Evolutionary conservation across 2,797 vertebrate species (phyloP), one percentile per base, ranked within the genome.

Genomic region (Garrulus glandarius): DNA sequence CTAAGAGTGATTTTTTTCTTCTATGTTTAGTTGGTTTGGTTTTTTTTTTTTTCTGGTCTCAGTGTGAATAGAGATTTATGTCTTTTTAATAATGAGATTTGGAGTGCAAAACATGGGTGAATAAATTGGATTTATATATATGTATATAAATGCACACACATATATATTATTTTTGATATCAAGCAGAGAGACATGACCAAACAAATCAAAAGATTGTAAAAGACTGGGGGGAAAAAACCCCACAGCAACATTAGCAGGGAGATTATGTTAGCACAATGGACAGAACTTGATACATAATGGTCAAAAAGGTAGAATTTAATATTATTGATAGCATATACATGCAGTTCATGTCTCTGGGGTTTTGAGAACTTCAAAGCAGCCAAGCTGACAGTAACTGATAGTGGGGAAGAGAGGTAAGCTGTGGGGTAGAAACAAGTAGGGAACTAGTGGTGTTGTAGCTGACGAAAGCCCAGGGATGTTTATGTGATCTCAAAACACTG

Each of bases 11-110:
- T 63, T 60, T 86, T 80, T 80, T 91, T 80, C 23, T 81, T 59
- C 26, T 87, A 0, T 53, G 30, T 30, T 87, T 70, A 29, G 9
- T 37, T 65, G 3, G 9, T 15, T 44, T 59, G 5, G 23, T 10
- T 7, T 16, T 8, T 64, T 20, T 81, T 76, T 68, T 13, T 6
- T 41, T 26, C 20, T 92, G 9, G 4, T 84, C 53, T 41, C 30
- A 61, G 15, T 52, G 8, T 69, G 46, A 77, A 60, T 8, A 80
- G 44, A 74, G 10, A 43, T 81, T 85, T 52, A 11, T 61, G 44
- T 85, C 29, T 71, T 89, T 85, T 84, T 64, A 75, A 20, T 80
- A 83, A 81, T 75, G 27, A 71, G 37, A 84, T 84, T 44, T 87
- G n/a, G 16, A 65, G n/a, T 71, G 27, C 20, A 77, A 83, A 84